Evolutionary conservation across 2,797 vertebrate species (phyloP).

Genomic region (Malurus splendens): DNA sequence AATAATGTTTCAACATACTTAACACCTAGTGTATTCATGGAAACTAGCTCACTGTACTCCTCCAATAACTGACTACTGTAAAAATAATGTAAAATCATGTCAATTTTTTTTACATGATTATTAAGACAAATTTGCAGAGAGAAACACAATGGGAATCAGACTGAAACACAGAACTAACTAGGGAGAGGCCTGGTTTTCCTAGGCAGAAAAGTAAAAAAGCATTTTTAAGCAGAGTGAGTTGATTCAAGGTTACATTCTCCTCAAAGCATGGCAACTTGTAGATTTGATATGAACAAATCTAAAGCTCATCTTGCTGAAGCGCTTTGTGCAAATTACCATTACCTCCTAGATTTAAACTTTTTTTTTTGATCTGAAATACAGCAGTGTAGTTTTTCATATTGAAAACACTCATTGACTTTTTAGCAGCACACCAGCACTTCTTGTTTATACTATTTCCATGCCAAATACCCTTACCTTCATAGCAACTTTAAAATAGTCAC

Average conservation of each 20-base stretch:
- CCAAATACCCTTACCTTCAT: neutral
- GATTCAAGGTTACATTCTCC: neutral
- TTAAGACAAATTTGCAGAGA: neutral
- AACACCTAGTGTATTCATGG: neutral
- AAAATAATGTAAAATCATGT: neutral
- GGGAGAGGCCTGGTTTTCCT: neutral
- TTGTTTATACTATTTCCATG: neutral
- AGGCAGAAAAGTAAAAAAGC: neutral
- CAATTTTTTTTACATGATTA: neutral
- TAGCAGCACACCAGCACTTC: neutral
- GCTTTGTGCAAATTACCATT: neutral
- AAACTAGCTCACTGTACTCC: neutral
- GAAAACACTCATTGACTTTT: neutral
- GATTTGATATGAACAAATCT: neutral
- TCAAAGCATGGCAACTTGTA: neutral
- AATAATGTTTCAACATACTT: neutral
- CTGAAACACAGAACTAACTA: neutral
- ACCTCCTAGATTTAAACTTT: neutral
- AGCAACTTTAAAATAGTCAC: neutral
- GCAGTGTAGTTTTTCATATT: neutral
- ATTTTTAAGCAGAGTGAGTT: neutral
- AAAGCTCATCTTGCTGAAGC: neutral
- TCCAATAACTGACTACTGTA: neutral
- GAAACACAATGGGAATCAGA: neutral
- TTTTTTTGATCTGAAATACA: neutral